Evolutionary conservation across 2,797 vertebrate genomes (phyloP), one percentile per base, ranked within the genome.

Genomic region (Enteromius viviparus): DNA sequence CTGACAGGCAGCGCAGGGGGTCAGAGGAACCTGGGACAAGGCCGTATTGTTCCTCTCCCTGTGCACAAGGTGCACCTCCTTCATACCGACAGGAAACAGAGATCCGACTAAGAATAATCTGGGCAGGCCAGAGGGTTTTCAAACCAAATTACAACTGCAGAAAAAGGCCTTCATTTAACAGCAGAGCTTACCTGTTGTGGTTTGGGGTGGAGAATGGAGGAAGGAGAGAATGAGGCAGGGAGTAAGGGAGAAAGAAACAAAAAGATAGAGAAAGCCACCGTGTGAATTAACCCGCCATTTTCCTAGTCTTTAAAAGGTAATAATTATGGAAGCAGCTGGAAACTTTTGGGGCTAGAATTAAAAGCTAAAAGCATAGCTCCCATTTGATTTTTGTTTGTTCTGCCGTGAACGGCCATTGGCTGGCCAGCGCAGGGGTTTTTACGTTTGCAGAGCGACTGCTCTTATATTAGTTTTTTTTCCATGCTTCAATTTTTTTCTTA

Each of bases 261-360:
- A 80, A 51, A 82, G 82, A 85, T 77, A 76, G 84, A 83, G 83
- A 88, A 85, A 92, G 90, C 89, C 91, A 89, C 89, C 85, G 89
- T 91, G 94, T 90, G 87, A 89, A 92, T 92, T 91, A 93, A 95
- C 92, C 92, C 91, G 91, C 92, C 91, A 92, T 94, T 94, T 93
- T 94, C 91, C 87, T 90, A 81, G 86, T 92, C 91, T 88, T 88
- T 89, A 88, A 92, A 85, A 92, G 87, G 93, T 94, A 92, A 94
- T 97, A 96, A 97, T 96, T 95, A 94, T 93, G 91, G 90, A 93
- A 95, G 90, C 95, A 92, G 95, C 94, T 92, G 93, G 94, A 95
- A 95, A 95, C 93, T 94, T 92, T 89, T 92, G 87, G 94, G 92
- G 94, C 87, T 92, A 88, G 90, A 89, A 94, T 93, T 94, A 95